phyloP scores from a whole-genome alignment of 1,140 invertebrate species.

The Leguminivora glycinivorella region DNA sequence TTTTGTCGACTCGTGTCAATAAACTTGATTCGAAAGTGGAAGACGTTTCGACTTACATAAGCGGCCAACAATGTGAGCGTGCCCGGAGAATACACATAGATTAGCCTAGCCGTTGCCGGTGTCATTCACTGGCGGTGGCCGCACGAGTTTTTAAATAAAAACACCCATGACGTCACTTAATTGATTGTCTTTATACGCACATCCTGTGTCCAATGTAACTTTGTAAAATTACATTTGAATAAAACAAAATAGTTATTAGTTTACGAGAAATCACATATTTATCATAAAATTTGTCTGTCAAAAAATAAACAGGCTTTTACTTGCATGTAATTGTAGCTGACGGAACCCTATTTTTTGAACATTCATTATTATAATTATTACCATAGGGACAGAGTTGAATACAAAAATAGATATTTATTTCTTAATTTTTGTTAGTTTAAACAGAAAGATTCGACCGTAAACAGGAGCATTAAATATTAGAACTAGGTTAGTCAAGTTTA shows the following conservation, averaged over 20 bases:
- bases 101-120: constrained; percentile 39
- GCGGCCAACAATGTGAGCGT: constrained; percentile 70
- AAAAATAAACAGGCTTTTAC: too few species aligned
- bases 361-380: too few species aligned
- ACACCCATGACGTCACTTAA: constrained; percentile 10
- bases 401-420: not conserved
- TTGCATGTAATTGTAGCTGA: too few species aligned
- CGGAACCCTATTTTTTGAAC: too few species aligned
- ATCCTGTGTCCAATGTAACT: not conserved
- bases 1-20: constrained; percentile 78
- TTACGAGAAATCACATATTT: too few species aligned
- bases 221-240: not conserved
- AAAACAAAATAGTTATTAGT: not conserved
- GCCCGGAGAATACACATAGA: constrained; percentile 57
- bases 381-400: not conserved
- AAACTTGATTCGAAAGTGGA: constrained; percentile 79
- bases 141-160: constrained; percentile 7
- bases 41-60: constrained; percentile 78
- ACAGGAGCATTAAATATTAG: constrained; percentile 8
- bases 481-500: constrained; percentile 21
- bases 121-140: constrained; percentile 8
- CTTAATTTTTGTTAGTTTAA: not conserved
- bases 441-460: not conserved
- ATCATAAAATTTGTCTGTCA: too few species aligned
- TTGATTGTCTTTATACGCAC: constrained; percentile 5